Evolutionary conservation across 2,888 invertebrate species (phyloP).

Genomic region (Deilephila porcellus): DNA sequence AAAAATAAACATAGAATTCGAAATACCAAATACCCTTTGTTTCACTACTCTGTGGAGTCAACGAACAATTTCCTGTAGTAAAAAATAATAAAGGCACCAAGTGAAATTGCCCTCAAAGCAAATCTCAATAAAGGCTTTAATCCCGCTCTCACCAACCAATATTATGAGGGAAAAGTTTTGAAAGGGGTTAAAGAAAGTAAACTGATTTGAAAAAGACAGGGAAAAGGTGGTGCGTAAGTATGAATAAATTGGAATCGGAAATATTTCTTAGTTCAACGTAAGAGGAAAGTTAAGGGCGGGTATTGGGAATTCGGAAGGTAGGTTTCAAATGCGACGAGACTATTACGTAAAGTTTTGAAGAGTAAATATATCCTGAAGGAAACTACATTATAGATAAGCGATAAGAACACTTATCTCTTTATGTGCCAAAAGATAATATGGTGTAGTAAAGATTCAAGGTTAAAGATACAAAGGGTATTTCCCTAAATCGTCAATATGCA

Average conservation of each 20-base stretch:
- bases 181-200: slow-evolving; percentile 75
- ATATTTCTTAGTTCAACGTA: slow-evolving; percentile 42
- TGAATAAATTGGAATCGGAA: slow-evolving; percentile 68
- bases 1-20: slow-evolving; percentile 7
- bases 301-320: slow-evolving; percentile 34
- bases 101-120: slow-evolving; percentile 65
- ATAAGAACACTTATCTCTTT: too few species aligned
- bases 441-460: neutral
- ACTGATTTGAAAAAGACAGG: slow-evolving; percentile 74
- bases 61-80: slow-evolving; percentile 59
- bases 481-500: too few species aligned
- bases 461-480: neutral
- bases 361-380: too few species aligned
- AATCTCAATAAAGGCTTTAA: slow-evolving; percentile 68
- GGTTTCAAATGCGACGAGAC: neutral
- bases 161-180: slow-evolving; percentile 71
- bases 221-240: slow-evolving; percentile 73
- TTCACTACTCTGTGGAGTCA: slow-evolving; percentile 49
- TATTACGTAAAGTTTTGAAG: neutral
- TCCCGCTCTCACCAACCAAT: slow-evolving; percentile 51
- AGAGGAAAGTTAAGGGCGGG: slow-evolving; percentile 35
- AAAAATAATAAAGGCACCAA: slow-evolving; percentile 68
- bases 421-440: too few species aligned
- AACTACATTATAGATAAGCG: too few species aligned
- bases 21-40: slow-evolving; percentile 41